Conservation (phyloP, 2,113 vertebrate species). For the Apteryx mantelli region DNA sequence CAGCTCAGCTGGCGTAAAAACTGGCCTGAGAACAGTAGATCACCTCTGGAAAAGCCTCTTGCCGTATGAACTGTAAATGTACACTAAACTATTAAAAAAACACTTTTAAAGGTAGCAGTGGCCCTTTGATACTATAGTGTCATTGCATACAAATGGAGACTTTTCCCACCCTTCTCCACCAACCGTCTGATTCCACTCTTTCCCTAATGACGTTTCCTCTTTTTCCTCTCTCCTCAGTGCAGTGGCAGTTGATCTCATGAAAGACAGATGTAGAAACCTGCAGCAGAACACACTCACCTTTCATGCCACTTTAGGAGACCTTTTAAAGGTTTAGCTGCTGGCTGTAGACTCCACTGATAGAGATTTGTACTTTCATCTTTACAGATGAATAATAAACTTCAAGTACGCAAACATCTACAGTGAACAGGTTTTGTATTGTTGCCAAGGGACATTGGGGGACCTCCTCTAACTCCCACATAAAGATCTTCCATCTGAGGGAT, state of each 20-base stretch:
- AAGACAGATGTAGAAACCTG: conserved; percentile 20
- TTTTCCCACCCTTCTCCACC: not conserved
- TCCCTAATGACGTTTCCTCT: not conserved
- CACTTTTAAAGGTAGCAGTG: conserved; percentile 43
- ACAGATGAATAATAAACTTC: not conserved
- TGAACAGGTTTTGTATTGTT: not conserved
- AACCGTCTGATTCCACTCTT: not conserved
- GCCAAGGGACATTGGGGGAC: not conserved
- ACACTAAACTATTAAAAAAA: conserved; percentile 36
- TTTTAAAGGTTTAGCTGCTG: conserved; percentile 29
- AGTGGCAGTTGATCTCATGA: not conserved
- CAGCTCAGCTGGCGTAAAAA: conserved; percentile 38
- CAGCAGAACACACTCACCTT: conserved; percentile 16
- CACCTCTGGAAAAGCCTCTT: conserved; percentile 41
- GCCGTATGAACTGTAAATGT: conserved; percentile 38
- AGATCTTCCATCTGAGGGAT: not conserved
- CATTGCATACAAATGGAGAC: not conserved
- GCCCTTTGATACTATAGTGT: not conserved
- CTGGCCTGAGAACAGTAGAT: conserved; percentile 45
- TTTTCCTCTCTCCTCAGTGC: not conserved
- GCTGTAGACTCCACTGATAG: not conserved
- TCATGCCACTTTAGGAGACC: not conserved
- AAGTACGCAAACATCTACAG: not conserved
- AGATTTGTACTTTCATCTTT: not conserved
- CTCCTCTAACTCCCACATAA: not conserved